phyloP scores from a whole-genome alignment of 2,797 vertebrate genomes.

The Gymnoscopelus braueri region DNA sequence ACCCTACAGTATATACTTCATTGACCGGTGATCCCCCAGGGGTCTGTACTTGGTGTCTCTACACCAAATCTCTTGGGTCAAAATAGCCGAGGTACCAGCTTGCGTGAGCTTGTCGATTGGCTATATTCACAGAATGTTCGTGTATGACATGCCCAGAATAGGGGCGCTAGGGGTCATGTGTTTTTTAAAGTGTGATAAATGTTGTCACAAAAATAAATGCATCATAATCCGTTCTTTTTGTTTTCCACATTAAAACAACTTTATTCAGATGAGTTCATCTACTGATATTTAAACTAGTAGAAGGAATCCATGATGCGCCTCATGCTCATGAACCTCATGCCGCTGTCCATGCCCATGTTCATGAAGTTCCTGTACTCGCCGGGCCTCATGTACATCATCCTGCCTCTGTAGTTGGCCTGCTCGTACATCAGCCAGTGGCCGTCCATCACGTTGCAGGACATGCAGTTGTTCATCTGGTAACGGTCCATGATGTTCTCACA shows the following conservation, averaged over 20 bases:
- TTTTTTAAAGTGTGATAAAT: too few species aligned
- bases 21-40: too few species aligned
- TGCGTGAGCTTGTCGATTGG: too few species aligned
- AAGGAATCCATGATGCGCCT: constrained; percentile 7
- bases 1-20: too few species aligned
- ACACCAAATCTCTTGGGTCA: too few species aligned
- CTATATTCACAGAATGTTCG: too few species aligned
- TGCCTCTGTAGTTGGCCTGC: neutral
- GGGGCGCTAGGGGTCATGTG: too few species aligned
- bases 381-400: neutral
- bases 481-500: constrained; percentile 6
- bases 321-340: constrained; percentile 17
- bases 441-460: constrained; percentile 3
- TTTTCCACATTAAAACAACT: neutral
- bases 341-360: neutral
- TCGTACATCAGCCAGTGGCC: neutral
- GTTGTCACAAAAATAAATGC: too few species aligned
- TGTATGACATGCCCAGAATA: too few species aligned
- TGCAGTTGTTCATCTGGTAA: neutral
- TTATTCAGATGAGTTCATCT: neutral
- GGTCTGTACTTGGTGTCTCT: too few species aligned
- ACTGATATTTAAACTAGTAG: neutral
- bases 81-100: too few species aligned
- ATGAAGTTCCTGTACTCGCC: constrained; percentile 5
- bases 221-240: too few species aligned